Evolutionary conservation across 1,140 invertebrate species (phyloP), one percentile per base, ranked within the genome.

Genomic region (Heliconius eleuchia): DNA sequence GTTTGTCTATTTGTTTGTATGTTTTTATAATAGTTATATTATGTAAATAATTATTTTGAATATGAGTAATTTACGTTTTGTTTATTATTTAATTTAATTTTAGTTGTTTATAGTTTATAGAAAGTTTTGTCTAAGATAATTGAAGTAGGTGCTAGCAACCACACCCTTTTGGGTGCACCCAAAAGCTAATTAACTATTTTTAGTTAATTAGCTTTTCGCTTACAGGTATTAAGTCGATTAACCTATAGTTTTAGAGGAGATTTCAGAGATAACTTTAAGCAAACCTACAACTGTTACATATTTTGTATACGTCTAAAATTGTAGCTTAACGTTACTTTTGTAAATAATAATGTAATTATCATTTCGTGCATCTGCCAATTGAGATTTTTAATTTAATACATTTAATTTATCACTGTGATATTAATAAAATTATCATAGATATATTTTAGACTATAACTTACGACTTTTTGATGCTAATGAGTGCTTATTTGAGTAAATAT

Each of bases 371-470:
- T 27, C 9, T 66, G 18, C 3, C 16, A 66, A 30, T 66, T 23
- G 11, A 30, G 1, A 30, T 66, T 27, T 30, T 27, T 30, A 13
- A 27, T 66, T 27, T 30, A 66, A 66, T 66, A 66, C 16, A 66
- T 66, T 66, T 30, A 18, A 66, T 66, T 66, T 66, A 66, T 66
- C 27, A 66, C 60, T 30, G 4, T 66, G 27, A 66, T 66, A 66
- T 30, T 66, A 66, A 66, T 66, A 30, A 66, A 66, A 66, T 13
- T 66, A 16, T 66, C 27, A 16, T 66, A 66, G 13, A 46, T 66
- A 30, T 16, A 66, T 66, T 66, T 66, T 66, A 2, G n/a, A 23
- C 13, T 3, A 66, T 66, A 66, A 66, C 30, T 27, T 66, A 66
- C 60, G 60, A 30, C 11, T 30, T 27, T 66, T 66, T 30, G 11